Evolutionary conservation across 2,797 vertebrate genomes (phyloP).

Genomic region (Mormyrus hasselquistii): DNA sequence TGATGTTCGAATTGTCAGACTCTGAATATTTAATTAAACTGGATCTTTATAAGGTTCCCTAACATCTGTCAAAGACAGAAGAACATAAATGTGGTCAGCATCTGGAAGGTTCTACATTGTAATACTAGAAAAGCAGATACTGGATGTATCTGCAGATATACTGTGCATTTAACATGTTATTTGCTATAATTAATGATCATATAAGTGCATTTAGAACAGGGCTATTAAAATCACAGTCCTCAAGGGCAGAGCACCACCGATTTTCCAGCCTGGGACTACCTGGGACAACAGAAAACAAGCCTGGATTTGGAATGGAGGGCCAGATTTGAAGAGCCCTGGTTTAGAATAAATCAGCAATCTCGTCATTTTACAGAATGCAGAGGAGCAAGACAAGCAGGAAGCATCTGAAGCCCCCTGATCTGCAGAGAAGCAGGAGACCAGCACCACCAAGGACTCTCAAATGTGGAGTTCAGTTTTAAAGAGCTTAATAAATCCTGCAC

Average conservation of each 20-base stretch:
- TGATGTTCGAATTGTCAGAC: neutral
- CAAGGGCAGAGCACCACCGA: too few relatives aligned
- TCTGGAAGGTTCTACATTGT: neutral
- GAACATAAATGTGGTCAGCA: neutral
- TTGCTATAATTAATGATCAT: neutral
- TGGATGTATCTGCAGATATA: neutral
- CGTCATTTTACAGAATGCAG: neutral
- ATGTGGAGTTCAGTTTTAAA: neutral
- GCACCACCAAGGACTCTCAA: neutral
- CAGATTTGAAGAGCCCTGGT: neutral
- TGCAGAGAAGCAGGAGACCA: neutral
- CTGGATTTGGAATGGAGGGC: too few relatives aligned
- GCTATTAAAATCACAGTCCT: too few relatives aligned
- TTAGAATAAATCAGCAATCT: neutral
- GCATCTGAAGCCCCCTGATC: neutral
- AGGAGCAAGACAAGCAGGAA: neutral
- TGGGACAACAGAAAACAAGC: too few relatives aligned
- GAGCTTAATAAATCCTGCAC: neutral
- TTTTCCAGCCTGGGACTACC: too few relatives aligned
- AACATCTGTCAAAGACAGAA: neutral
- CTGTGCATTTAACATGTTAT: neutral
- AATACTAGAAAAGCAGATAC: neutral
- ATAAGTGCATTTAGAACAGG: neutral
- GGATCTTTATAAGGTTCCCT: neutral
- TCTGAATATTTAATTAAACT: neutral